A percentile compares a stretch with the other conserved stretches of the same genome.
phyloP scores from a whole-genome alignment of 2,888 invertebrate species.

The Neuroscelio doddi region DNA sequence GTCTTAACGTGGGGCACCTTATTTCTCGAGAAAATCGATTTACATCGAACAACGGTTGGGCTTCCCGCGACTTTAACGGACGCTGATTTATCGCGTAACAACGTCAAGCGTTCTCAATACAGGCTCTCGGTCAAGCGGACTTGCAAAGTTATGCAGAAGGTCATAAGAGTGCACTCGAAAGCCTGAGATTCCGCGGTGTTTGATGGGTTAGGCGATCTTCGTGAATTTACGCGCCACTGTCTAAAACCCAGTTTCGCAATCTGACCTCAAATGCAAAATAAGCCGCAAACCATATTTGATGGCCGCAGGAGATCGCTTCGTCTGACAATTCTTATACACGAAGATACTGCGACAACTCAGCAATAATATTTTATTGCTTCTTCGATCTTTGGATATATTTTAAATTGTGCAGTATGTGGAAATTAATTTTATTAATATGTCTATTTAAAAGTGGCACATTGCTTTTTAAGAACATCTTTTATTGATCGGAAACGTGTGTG shows the following conservation, averaged over 20 bases:
- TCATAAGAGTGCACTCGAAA: slow-evolving; percentile 62
- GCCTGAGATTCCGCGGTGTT: slow-evolving; percentile 54
- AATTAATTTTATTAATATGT: too few species aligned
- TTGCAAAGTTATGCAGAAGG: slow-evolving; percentile 65
- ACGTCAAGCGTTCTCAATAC: slow-evolving; percentile 63
- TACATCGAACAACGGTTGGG: slow-evolving; percentile 56
- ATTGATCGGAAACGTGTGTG: too few species aligned
- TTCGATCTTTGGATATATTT: too few species aligned
- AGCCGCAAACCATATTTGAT: slow-evolving; percentile 43
- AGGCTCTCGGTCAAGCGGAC: slow-evolving; percentile 70
- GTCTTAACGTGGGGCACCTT: slow-evolving; percentile 18
- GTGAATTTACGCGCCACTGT: slow-evolving; percentile 56
- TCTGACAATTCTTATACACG: slow-evolving; percentile 31
- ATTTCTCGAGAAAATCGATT: slow-evolving; percentile 51
- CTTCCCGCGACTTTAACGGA: slow-evolving; percentile 64
- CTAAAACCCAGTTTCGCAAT: slow-evolving; percentile 50
- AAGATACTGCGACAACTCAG: slow-evolving; percentile 2
- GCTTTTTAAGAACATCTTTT: too few species aligned
- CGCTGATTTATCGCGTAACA: slow-evolving; percentile 70
- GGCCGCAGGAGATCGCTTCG: slow-evolving; percentile 29
- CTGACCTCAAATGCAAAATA: slow-evolving; percentile 48
- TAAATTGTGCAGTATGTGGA: too few species aligned
- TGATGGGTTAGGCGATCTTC: slow-evolving; percentile 52
- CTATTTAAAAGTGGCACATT: too few species aligned
- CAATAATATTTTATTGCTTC: slow-evolving; percentile 1